phyloP scores from a whole-genome alignment of 37 sponge, comb jelly and placozoan genomes.

The Ephydatia muelleri region DNA sequence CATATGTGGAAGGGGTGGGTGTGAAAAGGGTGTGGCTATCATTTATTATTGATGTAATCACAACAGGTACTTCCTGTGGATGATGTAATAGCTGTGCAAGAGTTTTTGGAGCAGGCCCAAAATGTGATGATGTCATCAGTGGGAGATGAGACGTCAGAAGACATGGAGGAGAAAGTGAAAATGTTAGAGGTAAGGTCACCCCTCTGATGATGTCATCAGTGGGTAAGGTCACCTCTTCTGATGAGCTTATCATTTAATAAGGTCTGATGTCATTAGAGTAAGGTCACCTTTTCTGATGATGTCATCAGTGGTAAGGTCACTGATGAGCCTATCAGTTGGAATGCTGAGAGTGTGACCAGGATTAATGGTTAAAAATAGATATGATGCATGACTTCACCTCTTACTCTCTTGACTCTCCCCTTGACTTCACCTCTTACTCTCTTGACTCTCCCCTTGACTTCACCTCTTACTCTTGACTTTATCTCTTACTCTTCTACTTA shows the following conservation, averaged over 20 bases:
- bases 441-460: neutral
- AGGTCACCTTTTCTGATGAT: too few species aligned
- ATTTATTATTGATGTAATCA: too few species aligned
- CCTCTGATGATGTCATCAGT: too few species aligned
- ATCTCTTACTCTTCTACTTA: neutral
- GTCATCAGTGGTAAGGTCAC: too few species aligned
- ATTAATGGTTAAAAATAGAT: too few species aligned
- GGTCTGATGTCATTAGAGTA: too few species aligned
- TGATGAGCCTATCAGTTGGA: too few species aligned
- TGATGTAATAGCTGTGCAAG: constrained; percentile 57
- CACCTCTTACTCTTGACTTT: neutral
- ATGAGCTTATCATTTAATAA: too few species aligned
- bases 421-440: neutral
- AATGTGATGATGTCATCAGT: constrained; percentile 5
- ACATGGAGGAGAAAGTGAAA: constrained; percentile 47
- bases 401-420: neutral
- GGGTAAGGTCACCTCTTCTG: neutral
- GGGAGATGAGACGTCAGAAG: constrained; percentile 32
- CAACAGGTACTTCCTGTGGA: constrained; percentile 69
- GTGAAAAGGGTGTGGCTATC: too few species aligned
- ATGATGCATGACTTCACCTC: too few species aligned
- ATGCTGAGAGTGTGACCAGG: too few species aligned
- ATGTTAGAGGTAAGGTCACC: constrained; percentile 49
- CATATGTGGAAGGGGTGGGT: too few species aligned
- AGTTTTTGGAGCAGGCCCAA: constrained; percentile 41